These are phyloP conservation scores for Caerostris darwini DNA, from an alignment of 1,140 invertebrate species.

Conservation along the genomic window DNA sequence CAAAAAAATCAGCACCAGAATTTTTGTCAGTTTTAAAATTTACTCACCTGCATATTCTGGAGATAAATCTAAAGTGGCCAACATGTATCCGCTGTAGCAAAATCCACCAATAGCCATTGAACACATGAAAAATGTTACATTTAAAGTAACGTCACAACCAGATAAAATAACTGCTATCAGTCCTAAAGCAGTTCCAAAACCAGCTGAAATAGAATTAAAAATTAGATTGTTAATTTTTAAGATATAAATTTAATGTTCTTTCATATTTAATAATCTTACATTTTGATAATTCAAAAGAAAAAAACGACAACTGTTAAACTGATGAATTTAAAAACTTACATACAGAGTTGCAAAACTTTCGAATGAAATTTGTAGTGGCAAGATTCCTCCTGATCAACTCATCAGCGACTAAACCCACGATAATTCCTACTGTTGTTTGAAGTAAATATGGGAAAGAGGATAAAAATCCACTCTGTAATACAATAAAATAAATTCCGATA, in stretches of 20 bases:
- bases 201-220: conserved; percentile 2
- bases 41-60: conserved; percentile 71
- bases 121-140: conserved; percentile 15
- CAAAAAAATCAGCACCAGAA: not conserved
- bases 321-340: conserved; percentile 41
- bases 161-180: conserved; percentile 47
- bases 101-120: conserved; percentile 61
- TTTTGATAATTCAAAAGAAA: not conserved
- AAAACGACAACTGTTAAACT: not conserved
- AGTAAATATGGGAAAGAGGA: conserved; percentile 85
- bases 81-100: conserved; percentile 57
- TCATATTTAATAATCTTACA: not conserved
- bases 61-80: conserved; percentile 62
- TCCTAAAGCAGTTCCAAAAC: conserved; percentile 38
- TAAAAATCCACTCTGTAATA: conserved; percentile 84
- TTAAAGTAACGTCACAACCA: conserved; percentile 50
- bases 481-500: not conserved
- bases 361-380: conserved; percentile 67
- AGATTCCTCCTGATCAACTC: conserved; percentile 79
- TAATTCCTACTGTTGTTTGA: conserved; percentile 83
- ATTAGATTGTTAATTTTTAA: not conserved
- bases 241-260: not conserved
- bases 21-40: not conserved
- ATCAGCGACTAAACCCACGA: conserved; percentile 83
- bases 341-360: conserved; percentile 79